Evolutionary conservation across 1,140 invertebrate species (phyloP), one percentile per base, ranked within the genome.

Genomic region (Brachionus rubens): DNA sequence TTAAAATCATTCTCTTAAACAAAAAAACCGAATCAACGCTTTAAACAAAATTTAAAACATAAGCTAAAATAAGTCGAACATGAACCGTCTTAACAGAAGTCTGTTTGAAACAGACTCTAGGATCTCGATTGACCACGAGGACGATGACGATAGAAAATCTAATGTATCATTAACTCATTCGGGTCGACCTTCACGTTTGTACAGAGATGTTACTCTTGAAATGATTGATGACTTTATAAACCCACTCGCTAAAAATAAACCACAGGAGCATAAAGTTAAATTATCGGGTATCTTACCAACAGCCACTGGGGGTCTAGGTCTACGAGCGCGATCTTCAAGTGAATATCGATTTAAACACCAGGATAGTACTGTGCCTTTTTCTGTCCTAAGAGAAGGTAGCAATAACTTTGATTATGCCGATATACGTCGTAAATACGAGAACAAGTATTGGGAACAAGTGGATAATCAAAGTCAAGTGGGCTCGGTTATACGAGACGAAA

Each of bases 181-280:
- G 9, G 33, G 33, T 9, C 33, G 33, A 5, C 33, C 54, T 33
- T 59, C 54, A 5, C n/a, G 30, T 36, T 59, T 59, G 30, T 28
- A 65, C 46, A 54, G 68, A 12, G 36, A 72, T n/a, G 28, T 72
- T 19, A 50, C 68, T 30, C 33, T 72, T n/a, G 68, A 72, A 72
- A 50, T 72, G 46, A 72, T 72, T 12, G 68, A 72, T 16, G 50
- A 72, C 7, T 72, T 50, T 24, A 21, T 72, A 2, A 72, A 72
- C 30, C 68, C 68, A 14, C 24, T 65, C 2, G 26, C 36, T 28
- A 41, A 16, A 16, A 65, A 41, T 43, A 65, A 65, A n/a, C 59
- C 59, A 3, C 16, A 43, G 12, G 59, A 65, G 4, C 33, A 21
- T 4, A 65, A 65, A 65, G 21, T 10, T 43, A 43, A 36, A 10